Evolutionary conservation across 1,140 invertebrate species (phyloP).

Genomic region (Tetraneura akinire): DNA sequence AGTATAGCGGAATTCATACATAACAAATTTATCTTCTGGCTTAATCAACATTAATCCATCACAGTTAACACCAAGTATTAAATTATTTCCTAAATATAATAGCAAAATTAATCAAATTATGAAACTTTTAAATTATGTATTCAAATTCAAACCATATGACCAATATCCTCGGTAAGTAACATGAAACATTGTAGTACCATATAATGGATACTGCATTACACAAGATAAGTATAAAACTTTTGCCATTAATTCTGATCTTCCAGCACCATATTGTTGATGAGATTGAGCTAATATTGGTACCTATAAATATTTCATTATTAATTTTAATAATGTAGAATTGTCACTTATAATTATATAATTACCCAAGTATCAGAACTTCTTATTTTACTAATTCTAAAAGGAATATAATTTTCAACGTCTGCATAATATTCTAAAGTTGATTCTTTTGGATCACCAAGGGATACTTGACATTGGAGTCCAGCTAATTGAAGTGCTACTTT

Average conservation of each 20-base stretch:
- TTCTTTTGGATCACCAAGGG: constrained; percentile 81
- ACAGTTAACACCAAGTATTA: constrained; percentile 84
- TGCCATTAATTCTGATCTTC: constrained; percentile 85
- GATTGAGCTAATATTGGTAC: constrained; percentile 84
- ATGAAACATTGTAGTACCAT: constrained; percentile 90
- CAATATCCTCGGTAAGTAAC: constrained; percentile 90
- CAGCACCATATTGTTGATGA: constrained; percentile 85
- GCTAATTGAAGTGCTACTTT: constrained; percentile 92
- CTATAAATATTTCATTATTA: constrained; percentile 57
- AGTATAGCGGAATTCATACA: constrained; percentile 84
- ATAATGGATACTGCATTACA: constrained; percentile 95
- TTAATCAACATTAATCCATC: constrained; percentile 88
- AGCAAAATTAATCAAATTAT: background rate
- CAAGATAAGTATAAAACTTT: constrained; percentile 93
- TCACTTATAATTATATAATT: constrained; percentile 52
- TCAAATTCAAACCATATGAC: constrained; percentile 72
- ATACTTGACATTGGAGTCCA: constrained; percentile 90
- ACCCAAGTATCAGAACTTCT: constrained; percentile 78
- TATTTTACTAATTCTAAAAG: constrained; percentile 73
- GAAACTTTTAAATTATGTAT: background rate
- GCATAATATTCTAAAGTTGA: constrained; percentile 74
- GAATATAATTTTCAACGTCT: constrained; percentile 78
- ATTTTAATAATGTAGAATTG: too few relatives aligned
- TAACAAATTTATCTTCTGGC: constrained; percentile 84
- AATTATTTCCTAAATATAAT: constrained; percentile 60